Percentiles rank a stretch among this genome's conserved stretches.
Evolutionary conservation across 35 echinoderm and acorn worm genomes (phyloP).

Genomic region (Ptychodera flava): DNA sequence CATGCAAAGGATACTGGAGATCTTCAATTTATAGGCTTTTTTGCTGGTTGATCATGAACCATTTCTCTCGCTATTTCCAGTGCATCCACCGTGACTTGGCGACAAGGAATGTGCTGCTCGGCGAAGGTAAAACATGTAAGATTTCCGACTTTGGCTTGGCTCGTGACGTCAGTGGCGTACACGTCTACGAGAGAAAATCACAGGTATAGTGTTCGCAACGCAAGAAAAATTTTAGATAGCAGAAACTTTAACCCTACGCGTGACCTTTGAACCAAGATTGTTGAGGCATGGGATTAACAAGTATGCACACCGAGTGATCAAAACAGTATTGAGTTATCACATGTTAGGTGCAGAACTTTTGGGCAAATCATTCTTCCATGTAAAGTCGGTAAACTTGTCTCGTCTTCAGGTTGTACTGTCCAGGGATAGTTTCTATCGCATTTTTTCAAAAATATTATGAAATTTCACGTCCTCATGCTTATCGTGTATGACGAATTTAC

Average conservation of each 20-base stretch:
- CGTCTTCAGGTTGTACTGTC: too few relatives aligned
- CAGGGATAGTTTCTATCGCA: too few relatives aligned
- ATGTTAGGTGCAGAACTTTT: background rate
- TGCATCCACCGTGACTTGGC: slow-evolving; percentile 72
- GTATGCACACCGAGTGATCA: background rate
- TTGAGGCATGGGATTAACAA: too few relatives aligned
- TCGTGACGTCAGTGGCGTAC: slow-evolving; percentile 65
- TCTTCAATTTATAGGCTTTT: too few relatives aligned
- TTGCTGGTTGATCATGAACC: background rate
- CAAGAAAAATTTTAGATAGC: background rate
- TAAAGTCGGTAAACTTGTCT: too few relatives aligned
- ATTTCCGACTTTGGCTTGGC: slow-evolving; percentile 66
- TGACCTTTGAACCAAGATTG: background rate
- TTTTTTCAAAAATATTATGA: too few relatives aligned
- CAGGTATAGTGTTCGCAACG: slow-evolving; percentile 29
- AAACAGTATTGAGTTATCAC: background rate
- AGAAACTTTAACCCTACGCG: background rate
- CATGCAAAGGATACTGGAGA: too few relatives aligned
- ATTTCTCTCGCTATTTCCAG: slow-evolving; percentile 7
- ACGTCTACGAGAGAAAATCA: slow-evolving; percentile 77
- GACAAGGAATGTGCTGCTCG: too few relatives aligned
- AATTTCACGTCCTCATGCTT: too few relatives aligned
- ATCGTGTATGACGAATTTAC: too few relatives aligned
- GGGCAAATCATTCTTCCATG: too few relatives aligned
- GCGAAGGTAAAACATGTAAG: slow-evolving; percentile 68